Evolutionary conservation across 2,888 invertebrate genomes (phyloP).

Genomic region (Alcis repandata): DNA sequence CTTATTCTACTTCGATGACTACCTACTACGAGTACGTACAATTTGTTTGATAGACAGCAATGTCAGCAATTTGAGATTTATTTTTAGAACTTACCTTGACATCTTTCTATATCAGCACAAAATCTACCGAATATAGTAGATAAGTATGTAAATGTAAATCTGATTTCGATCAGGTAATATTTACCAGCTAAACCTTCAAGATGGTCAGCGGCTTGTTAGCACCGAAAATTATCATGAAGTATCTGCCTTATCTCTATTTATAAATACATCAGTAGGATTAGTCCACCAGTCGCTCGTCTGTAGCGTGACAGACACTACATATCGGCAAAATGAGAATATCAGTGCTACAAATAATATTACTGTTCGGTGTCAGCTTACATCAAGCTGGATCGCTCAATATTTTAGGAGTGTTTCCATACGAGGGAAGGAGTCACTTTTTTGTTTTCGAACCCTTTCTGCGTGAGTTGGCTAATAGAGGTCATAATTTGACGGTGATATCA

Average conservation of each 20-base stretch:
- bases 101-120: slow-evolving; percentile 4
- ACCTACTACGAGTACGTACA: too few relatives aligned
- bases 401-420: slow-evolving; percentile 88
- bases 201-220: slow-evolving; percentile 1
- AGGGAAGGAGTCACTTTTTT: slow-evolving; percentile 90
- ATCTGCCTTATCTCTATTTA: slow-evolving; percentile 27
- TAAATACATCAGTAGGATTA: slow-evolving; percentile 3
- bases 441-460: slow-evolving; percentile 87
- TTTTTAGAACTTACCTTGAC: slow-evolving; percentile 8
- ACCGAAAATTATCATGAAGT: slow-evolving; percentile 10
- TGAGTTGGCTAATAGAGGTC: slow-evolving; percentile 87
- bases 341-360: slow-evolving; percentile 28
- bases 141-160: too few relatives aligned
- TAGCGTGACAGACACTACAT: slow-evolving; percentile 30
- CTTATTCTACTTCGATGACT: too few relatives aligned
- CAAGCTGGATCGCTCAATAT: slow-evolving; percentile 75
- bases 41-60: neutral
- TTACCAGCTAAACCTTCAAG: slow-evolving; percentile 17
- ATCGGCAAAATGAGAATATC: slow-evolving; percentile 35
- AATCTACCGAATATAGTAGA: neutral
- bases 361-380: slow-evolving; percentile 42
- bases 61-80: slow-evolving; percentile 5
- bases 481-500: slow-evolving; percentile 89
- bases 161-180: neutral
- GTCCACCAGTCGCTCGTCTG: slow-evolving; percentile 34